phyloP scores from a whole-genome alignment of 2,888 invertebrate genomes.

The Petrolisthes manimaculis region DNA sequence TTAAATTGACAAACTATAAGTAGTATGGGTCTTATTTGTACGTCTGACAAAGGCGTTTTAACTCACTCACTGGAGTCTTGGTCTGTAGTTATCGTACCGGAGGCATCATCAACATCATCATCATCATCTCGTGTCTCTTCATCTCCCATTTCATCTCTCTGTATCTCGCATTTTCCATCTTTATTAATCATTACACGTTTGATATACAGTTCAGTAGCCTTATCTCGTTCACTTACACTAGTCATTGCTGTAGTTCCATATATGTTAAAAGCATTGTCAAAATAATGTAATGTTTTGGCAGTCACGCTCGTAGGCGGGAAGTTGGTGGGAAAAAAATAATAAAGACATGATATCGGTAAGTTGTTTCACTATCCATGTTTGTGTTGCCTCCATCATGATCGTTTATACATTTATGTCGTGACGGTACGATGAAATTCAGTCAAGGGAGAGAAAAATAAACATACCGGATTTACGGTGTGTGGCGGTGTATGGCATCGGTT shows the following conservation, averaged over 20 bases:
- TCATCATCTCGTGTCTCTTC: background rate
- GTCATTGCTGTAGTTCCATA: too few species aligned
- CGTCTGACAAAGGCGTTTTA: too few species aligned
- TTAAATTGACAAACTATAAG: too few species aligned
- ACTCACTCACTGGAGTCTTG: background rate
- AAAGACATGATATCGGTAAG: background rate
- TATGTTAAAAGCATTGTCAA: background rate
- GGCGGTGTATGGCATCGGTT: background rate
- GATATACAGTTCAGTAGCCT: too few species aligned
- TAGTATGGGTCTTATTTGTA: too few species aligned
- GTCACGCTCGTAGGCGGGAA: background rate
- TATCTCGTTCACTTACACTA: too few species aligned
- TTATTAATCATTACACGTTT: background rate
- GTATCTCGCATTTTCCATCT: background rate
- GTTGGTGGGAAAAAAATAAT: background rate
- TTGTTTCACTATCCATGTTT: background rate
- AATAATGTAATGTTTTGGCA: background rate
- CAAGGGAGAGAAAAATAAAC: background rate
- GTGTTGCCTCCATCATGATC: background rate
- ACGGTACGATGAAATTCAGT: background rate
- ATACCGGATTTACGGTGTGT: background rate
- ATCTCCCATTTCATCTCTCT: background rate
- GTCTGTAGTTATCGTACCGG: background rate
- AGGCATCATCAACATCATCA: background rate
- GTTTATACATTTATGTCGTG: background rate